Conservation (phyloP, 2,888 invertebrate genomes). For the Tuberolachnus salignus region DNA sequence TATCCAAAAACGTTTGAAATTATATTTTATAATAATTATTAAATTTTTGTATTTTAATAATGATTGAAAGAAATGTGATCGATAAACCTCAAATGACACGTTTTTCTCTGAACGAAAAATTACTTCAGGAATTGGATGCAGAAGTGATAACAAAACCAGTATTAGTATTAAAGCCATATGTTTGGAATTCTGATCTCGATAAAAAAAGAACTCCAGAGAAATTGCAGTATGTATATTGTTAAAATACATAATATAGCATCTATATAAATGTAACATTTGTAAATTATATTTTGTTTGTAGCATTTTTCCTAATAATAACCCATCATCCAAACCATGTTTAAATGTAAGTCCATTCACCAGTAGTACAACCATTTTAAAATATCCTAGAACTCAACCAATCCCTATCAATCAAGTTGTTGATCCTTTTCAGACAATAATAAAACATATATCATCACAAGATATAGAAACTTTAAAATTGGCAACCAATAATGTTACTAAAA, state of each 20-base stretch:
- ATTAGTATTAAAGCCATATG: conserved; percentile 47
- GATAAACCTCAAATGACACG: conserved; percentile 43
- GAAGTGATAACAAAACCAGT: conserved; percentile 48
- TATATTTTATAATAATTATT: too few relatives aligned
- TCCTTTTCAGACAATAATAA: conserved; percentile 6
- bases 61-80: conserved; percentile 11
- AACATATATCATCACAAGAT: conserved; percentile 38
- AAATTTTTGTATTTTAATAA: background rate
- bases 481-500: conserved; percentile 23
- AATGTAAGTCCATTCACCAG: conserved; percentile 49
- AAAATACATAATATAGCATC: background rate
- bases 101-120: conserved; percentile 46
- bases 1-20: too few relatives aligned
- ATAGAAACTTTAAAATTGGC: conserved; percentile 41
- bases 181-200: conserved; percentile 28
- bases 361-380: conserved; percentile 46
- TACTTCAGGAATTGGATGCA: conserved; percentile 48
- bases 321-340: conserved; percentile 40
- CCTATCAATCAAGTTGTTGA: conserved; percentile 18
- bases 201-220: conserved; percentile 21
- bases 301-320: background rate
- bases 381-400: conserved; percentile 27
- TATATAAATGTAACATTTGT: background rate
- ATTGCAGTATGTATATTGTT: conserved; percentile 19
- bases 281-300: conserved; percentile 4